Base-by-base conservation (phyloP, 2,888 invertebrate genomes). In the Tanaodytes sp. region DNA sequence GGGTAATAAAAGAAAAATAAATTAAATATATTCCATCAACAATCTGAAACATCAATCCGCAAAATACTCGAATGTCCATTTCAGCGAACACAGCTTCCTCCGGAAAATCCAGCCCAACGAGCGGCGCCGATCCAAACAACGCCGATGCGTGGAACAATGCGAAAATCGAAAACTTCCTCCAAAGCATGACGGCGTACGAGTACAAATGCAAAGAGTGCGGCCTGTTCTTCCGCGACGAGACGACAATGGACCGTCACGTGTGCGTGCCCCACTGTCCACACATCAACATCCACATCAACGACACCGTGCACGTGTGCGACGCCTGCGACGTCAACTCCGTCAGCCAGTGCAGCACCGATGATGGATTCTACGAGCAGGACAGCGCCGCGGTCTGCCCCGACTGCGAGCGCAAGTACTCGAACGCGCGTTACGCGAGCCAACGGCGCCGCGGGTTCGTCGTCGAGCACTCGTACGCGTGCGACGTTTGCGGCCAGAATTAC, bases 381-480 rank as follows among this genome's bases (percentile, higher is more conserved):
- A n/a, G 3, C 9, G n/a, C 3, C 8, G n/a, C 33, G 9, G n/a
- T 33, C n/a, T 33, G 33, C n/a, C 3, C 5, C 33, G 33, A 33
- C 3, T 33, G 33, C 33, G 33, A 33, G n/a, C 11, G n/a, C 5
- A 33, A 33, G n/a, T 33, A 33, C n/a, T 33, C 12, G n/a, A 6
- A 33, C 8, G 11, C 8, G 33, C 33, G n/a, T 3, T 33, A 11
- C n/a, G 12, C 11, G 9, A 33, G n/a, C 2, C 33, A 33, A n/a
- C 33, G 33, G 3, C 33, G 12, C 33, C 11, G 11, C 3, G 33
- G 33, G 5, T 33, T 33, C n/a, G 33, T 33, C 8, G 33, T 33
- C 33, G 33, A 33, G 33, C 33, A 33, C n/a, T n/a, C 33, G 11
- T 33, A 11, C 33, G n/a, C n/a, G 12, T 33, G 33, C n/a, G 33